Evolutionary conservation across 1,140 invertebrate genomes (phyloP), one percentile per base, ranked within the genome.

Genomic region (Bombus breviceps): DNA sequence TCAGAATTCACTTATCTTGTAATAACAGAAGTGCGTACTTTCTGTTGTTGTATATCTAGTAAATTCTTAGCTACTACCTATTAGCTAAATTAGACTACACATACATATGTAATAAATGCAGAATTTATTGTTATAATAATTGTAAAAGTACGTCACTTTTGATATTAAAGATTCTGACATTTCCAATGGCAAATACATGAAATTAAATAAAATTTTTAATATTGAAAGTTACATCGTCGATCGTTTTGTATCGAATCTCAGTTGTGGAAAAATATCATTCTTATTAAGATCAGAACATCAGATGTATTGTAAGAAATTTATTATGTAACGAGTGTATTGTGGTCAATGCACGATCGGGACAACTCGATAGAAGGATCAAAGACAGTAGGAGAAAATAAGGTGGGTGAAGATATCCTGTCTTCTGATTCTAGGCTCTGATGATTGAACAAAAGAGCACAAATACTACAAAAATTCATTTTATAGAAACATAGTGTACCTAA

Each of bases 351-450:
- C 89, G 41, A 90, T 90, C 88, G 83, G 86, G 90, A 78, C 84
- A 81, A 64, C 84, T 91, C 79, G 80, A 69, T 91, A 90, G 76
- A 80, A 86, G 90, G 89, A 87, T 88, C 90, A 91, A 72, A 82
- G 83, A 88, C 80, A 86, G 74, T 91, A 90, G 93, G 93, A 93
- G 92, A 87, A 91, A 91, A 93, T 84, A 94, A 94, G 94, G 94
- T 95, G 94, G 94, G 94, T 95, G 94, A 93, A 89, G 92, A 93
- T 73, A 93, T 94, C 89, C 88, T 93, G 88, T 92, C 85, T 93
- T 92, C 91, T 85, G 89, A 85, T 91, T 92, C 86, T 92, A 89
- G 79, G 82, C 81, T 76, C 75, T 85, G 77, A 86, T 59, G 86
- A 81, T 83, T 34, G 78, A 81, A 90, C 59, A 53, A 90, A 82